Percentiles rank a stretch among this genome's conserved stretches.
Conservation (phyloP, 2,113 vertebrate genomes). For the Hucho hucho region DNA sequence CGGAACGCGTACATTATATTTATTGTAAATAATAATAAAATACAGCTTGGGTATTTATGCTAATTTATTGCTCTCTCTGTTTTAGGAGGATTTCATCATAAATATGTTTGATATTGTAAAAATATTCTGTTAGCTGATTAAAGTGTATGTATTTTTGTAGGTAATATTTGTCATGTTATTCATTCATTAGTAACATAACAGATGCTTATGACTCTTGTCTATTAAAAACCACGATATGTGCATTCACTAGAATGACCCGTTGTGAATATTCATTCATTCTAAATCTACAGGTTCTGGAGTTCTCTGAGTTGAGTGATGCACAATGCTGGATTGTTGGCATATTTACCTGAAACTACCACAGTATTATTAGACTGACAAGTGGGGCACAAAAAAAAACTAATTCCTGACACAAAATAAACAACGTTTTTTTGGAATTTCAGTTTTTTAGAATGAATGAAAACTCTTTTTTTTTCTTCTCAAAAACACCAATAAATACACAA, state of each 20-base stretch:
- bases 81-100: background rate
- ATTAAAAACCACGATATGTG: no score
- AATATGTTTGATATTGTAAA: background rate
- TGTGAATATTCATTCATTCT: no score
- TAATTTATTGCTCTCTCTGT: constrained; percentile 41
- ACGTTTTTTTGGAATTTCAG: constrained; percentile 39
- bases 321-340: background rate
- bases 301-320: background rate
- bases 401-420: background rate
- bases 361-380: background rate
- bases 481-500: no score
- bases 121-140: constrained; percentile 28
- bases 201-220: no score
- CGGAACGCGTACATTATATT: constrained; percentile 61
- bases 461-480: background rate
- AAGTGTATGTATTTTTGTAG: constrained; percentile 34
- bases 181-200: background rate
- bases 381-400: constrained; percentile 17
- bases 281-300: background rate
- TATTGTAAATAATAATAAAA: constrained; percentile 72
- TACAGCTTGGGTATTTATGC: constrained; percentile 70
- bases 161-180: background rate
- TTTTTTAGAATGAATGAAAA: constrained; percentile 7
- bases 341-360: constrained; percentile 9
- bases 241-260: no score